Evolutionary conservation across 2,888 invertebrate species (phyloP).

Genomic region (Trichopria drosophilae): DNA sequence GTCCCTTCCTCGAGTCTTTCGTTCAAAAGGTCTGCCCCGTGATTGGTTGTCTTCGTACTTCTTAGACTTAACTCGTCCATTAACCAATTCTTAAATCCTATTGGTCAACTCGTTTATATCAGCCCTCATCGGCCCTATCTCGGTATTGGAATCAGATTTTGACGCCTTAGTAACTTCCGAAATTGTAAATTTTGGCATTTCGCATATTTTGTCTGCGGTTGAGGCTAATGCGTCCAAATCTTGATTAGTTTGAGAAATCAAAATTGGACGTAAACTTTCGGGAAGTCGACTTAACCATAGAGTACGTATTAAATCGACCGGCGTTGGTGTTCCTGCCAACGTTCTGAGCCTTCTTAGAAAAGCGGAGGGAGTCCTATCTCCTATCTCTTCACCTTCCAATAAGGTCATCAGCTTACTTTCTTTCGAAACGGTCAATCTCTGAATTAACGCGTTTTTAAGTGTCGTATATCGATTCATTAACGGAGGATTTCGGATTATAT

Average conservation of each 20-base stretch:
- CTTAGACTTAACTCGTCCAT: too few relatives aligned
- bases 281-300: slow-evolving; percentile 8
- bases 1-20: too few relatives aligned
- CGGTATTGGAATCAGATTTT: too few relatives aligned
- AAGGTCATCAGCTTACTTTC: slow-evolving; percentile 4
- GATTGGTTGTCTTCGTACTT: too few relatives aligned
- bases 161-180: too few relatives aligned
- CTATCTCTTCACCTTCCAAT: slow-evolving; percentile 18
- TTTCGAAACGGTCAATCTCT: background rate
- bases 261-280: background rate
- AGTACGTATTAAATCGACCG: too few relatives aligned
- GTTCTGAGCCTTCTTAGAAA: slow-evolving; percentile 7
- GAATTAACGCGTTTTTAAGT: slow-evolving; percentile 1
- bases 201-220: background rate
- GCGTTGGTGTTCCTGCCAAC: background rate
- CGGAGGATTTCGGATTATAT: slow-evolving; percentile 10
- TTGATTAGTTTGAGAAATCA: background rate
- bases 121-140: too few relatives aligned
- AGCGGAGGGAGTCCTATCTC: slow-evolving; percentile 18
- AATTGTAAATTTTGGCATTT: too few relatives aligned
- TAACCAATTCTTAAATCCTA: too few relatives aligned
- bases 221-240: background rate
- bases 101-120: too few relatives aligned
- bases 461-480: background rate
- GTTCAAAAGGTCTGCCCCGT: too few relatives aligned